Base-by-base conservation (phyloP, 1,140 invertebrate genomes). In the Subanguina moxae region DNA sequence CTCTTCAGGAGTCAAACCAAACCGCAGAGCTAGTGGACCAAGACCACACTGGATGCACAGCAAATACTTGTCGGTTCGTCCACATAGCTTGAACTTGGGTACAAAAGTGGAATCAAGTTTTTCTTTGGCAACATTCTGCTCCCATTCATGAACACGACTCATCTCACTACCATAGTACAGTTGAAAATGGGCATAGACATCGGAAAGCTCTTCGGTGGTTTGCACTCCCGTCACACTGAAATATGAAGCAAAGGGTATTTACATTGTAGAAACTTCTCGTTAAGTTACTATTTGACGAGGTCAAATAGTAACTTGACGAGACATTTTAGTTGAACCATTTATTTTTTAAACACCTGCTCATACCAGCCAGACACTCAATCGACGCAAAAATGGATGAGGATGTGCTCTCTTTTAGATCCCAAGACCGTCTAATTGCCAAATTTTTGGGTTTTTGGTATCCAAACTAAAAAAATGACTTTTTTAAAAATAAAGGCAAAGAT, bases 1-100 rank as follows among this genome's bases (percentile, higher is more conserved):
- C 81, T 97, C 89, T 80, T 94, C 91, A 0, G 95, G 91, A 1
- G 89, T 90, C n/a, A 99, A 84, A 72, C 95, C 96, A 85, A 97
- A 97, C 71, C 89, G 38, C 15, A 48, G 58, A 17, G 74, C 80
- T 9, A 83, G 25, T 8, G 64, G 65, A 11, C 65, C 73, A 5
- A 79, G 71, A 17, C 78, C 78, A 46, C 73, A 70, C 38, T 78
- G 72, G 27, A 78, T 48, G 42, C 78, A 78, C 25, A 76, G 48
- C n/a, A 61, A 28, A n/a, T 96, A 97, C 0, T 90, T 89, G 9
- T 92, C 92, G 62, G 89, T 90, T 58, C 91, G 86, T 42, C 89
- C 88, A 0, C 92, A 90, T 77, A 92, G 90, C 83, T 95, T 96
- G 13, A 92, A 84, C 8, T 69, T 73, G 1, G 80, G 81, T 7